A percentile compares a stretch with the other conserved stretches of the same genome.
These are phyloP conservation scores for Rhyacophila evoluta DNA, from an alignment of 2,888 invertebrate species.

Conservation along the genomic window DNA sequence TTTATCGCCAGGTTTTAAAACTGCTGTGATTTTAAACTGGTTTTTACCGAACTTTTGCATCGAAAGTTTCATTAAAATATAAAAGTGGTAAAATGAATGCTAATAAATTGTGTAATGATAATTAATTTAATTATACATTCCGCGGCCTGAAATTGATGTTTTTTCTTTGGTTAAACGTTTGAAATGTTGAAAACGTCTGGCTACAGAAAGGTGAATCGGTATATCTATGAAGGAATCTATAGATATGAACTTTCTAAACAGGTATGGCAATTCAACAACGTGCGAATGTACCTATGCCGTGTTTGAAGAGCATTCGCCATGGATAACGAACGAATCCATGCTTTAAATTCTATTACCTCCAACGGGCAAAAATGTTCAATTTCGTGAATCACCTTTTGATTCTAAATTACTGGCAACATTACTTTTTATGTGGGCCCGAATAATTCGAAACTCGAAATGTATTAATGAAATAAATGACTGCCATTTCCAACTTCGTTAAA, in stretches of 20 bases:
- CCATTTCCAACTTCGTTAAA: too few relatives aligned
- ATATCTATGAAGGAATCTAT: constrained; percentile 1
- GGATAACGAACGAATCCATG: constrained; percentile 13
- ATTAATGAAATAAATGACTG: too few relatives aligned
- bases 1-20: too few relatives aligned
- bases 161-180: too few relatives aligned
- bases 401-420: neutral
- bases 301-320: neutral
- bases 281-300: constrained; percentile 22
- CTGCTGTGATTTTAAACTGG: too few relatives aligned
- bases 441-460: too few relatives aligned
- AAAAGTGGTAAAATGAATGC: too few relatives aligned
- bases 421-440: neutral
- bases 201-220: neutral
- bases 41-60: too few relatives aligned
- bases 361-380: constrained; percentile 17
- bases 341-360: constrained; percentile 17
- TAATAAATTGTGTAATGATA: too few relatives aligned
- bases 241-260: constrained; percentile 14
- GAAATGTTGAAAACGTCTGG: neutral
- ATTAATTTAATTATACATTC: too few relatives aligned
- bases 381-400: constrained; percentile 22
- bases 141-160: too few relatives aligned
- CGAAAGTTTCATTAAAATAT: too few relatives aligned
- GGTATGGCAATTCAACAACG: constrained; percentile 21